These are phyloP conservation scores for Xiphophorus hellerii DNA, from an alignment of 2,113 vertebrate species.

Conservation along the genomic window DNA sequence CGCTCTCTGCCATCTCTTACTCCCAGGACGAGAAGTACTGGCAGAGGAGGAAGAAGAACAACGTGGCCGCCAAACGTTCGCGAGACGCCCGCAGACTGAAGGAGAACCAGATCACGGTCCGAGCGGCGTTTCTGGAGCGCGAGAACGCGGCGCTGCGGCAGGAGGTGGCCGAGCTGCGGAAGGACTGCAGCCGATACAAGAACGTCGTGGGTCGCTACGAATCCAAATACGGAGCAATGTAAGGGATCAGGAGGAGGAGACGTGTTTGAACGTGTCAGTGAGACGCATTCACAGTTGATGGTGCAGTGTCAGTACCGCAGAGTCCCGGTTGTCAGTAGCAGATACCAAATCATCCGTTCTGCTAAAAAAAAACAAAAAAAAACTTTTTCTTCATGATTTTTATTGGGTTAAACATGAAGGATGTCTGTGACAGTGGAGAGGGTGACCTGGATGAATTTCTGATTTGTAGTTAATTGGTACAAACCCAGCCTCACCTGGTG, in stretches of 20 bases:
- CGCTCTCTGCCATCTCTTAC: background rate
- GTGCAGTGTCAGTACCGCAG: background rate
- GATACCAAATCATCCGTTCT: background rate
- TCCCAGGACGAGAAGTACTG: conserved; percentile 94
- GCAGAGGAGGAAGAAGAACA: conserved; percentile 96
- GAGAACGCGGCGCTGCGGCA: conserved; percentile 92
- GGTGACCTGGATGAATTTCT: background rate
- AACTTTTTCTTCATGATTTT: background rate
- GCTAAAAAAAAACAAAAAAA: no score
- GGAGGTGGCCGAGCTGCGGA: conserved; percentile 93
- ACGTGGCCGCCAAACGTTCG: conserved; percentile 93
- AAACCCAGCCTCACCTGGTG: no score
- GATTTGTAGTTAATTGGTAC: no score
- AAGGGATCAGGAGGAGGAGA: conserved; percentile 70
- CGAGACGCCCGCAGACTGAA: conserved; percentile 93
- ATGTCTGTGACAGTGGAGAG: background rate
- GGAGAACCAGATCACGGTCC: conserved; percentile 97
- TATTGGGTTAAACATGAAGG: background rate
- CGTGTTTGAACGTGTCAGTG: background rate
- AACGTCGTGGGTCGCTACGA: conserved; percentile 87
- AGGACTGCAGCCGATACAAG: conserved; percentile 90
- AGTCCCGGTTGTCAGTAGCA: background rate
- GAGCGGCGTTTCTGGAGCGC: conserved; percentile 94
- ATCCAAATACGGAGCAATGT: conserved; percentile 90
- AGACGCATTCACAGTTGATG: background rate